Percentiles rank a stretch among this genome's conserved stretches.
Evolutionary conservation across 2,113 vertebrate genomes (phyloP).

Genomic region (Hypocryptadius cinnamomeus): DNA sequence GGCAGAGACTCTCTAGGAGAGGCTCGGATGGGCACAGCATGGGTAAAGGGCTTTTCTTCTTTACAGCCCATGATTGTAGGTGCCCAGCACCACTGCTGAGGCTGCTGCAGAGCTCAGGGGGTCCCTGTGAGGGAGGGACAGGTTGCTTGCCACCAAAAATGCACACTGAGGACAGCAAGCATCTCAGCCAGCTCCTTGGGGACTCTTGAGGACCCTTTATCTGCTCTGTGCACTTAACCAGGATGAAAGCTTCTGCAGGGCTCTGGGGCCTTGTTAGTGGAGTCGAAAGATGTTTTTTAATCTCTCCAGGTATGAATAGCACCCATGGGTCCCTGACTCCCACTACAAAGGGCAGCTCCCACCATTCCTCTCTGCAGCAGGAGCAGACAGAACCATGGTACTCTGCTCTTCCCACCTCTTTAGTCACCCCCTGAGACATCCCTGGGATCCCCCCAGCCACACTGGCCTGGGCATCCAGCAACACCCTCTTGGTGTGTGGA

Average conservation of each 20-base stretch:
- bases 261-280: background rate
- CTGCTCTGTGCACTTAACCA: background rate
- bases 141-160: background rate
- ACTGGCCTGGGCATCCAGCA: background rate
- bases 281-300: background rate
- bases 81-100: background rate
- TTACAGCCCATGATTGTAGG: rapidly evolving
- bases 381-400: rapidly evolving
- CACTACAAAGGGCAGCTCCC: background rate
- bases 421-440: background rate
- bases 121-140: rapidly evolving
- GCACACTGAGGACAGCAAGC: background rate
- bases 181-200: background rate
- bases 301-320: background rate
- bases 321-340: background rate
- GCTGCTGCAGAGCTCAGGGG: background rate
- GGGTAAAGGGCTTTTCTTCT: background rate
- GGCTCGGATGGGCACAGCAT: rapidly evolving
- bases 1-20: background rate
- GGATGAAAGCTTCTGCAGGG: background rate
- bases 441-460: background rate
- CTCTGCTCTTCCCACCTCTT: background rate
- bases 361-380: background rate
- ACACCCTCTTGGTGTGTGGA: background rate
- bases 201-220: background rate